phyloP scores from a whole-genome alignment of 2,113 vertebrate species.

The Prionailurus viverrinus region DNA sequence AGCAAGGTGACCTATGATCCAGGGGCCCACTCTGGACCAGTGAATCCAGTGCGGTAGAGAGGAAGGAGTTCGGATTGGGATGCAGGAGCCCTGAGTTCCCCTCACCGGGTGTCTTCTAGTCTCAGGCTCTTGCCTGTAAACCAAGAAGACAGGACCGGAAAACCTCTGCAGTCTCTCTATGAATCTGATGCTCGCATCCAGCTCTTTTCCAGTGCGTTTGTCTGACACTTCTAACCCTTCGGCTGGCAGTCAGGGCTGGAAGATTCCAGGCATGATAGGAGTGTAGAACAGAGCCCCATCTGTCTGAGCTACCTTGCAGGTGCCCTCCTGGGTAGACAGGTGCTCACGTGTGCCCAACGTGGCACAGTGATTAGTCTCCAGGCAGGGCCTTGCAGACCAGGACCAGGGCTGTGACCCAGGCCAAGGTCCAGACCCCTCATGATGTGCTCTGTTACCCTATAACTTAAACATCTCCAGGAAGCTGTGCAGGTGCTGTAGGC shows the following conservation, averaged over 20 bases:
- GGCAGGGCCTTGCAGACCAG: background rate
- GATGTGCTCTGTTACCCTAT: background rate
- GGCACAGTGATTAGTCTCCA: background rate
- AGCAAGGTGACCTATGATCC: background rate
- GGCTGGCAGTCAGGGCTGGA: background rate
- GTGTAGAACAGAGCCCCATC: background rate
- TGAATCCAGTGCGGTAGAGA: background rate
- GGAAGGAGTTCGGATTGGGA: background rate
- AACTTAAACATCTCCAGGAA: background rate
- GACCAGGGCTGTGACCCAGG: background rate
- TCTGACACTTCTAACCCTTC: background rate
- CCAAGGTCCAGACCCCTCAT: background rate
- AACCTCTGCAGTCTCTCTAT: background rate
- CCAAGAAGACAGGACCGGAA: background rate
- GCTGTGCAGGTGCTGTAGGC: background rate
- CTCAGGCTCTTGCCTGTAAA: background rate
- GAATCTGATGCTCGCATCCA: background rate
- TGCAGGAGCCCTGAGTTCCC: background rate
- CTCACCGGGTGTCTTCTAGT: background rate
- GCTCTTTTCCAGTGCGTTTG: background rate
- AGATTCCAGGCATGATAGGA: background rate
- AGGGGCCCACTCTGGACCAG: background rate
- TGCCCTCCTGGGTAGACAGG: background rate
- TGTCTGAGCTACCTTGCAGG: background rate
- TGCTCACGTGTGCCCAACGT: background rate